These are phyloP conservation scores for Hyphantria cunea DNA, from an alignment of 1,140 invertebrate genomes.

Conservation along the genomic window DNA sequence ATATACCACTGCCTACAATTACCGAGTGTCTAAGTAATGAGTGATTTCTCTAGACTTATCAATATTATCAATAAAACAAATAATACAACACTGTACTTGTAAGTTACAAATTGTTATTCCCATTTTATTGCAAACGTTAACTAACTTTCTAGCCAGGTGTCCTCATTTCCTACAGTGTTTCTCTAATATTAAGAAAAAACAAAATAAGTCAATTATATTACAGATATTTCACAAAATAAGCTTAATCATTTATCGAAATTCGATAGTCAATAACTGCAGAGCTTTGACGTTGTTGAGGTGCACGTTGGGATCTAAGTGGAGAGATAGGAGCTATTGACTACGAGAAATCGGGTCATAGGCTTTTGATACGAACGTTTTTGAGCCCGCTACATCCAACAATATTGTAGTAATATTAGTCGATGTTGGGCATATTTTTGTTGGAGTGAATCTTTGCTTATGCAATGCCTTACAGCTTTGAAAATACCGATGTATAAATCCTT, in stretches of 20 bases:
- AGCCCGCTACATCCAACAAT: constrained; percentile 4
- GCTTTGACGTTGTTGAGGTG: constrained; percentile 31
- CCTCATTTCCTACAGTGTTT: too few species aligned
- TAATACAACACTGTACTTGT: too few species aligned
- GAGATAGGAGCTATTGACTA: constrained; percentile 36
- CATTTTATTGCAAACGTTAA: too few species aligned
- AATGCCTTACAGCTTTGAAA: background rate
- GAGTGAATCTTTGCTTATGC: background rate
- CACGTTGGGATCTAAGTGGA: constrained; percentile 30
- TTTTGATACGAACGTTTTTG: constrained; percentile 32
- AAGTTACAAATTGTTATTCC: too few species aligned
- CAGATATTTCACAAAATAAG: constrained; percentile 1
- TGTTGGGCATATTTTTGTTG: background rate
- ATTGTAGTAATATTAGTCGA: constrained; percentile 6
- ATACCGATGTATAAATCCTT: too few species aligned
- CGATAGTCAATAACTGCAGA: constrained; percentile 37
- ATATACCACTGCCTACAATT: too few species aligned
- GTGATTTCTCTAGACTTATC: too few species aligned
- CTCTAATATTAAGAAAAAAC: too few species aligned
- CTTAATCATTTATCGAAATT: constrained; percentile 41
- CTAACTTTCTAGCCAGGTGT: too few species aligned
- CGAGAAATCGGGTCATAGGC: constrained; percentile 41
- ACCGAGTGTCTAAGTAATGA: too few species aligned
- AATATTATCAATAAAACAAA: too few species aligned
- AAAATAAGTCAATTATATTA: too few species aligned